A percentile compares a stretch with the other conserved stretches of the same genome.
Evolutionary conservation across 2,113 vertebrate species (phyloP).

Genomic region (Megalops atlanticus): DNA sequence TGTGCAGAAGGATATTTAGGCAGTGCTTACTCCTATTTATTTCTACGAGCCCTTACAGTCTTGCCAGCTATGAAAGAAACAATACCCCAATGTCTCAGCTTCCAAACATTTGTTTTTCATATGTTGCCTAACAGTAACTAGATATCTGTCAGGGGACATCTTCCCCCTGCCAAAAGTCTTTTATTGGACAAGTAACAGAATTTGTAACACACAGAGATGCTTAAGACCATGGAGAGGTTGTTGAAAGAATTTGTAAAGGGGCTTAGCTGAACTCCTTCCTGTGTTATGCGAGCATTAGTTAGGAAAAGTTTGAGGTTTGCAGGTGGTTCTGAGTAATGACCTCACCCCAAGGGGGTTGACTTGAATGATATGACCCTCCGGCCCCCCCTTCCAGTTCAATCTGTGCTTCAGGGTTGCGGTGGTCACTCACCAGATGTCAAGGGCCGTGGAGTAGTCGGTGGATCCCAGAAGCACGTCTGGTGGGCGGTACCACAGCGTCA

Average conservation of each 20-base stretch:
- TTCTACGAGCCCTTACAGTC: constrained; percentile 3
- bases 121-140: constrained; percentile 1
- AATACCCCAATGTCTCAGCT: constrained; percentile 1
- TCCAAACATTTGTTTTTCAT: constrained; percentile 31
- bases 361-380: background rate
- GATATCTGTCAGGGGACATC: constrained; percentile 16
- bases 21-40: constrained; percentile 10
- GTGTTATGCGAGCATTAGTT: background rate
- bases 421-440: constrained; percentile 83
- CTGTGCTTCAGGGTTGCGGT: background rate
- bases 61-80: constrained; percentile 9
- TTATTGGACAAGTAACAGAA: constrained; percentile 14
- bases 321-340: background rate
- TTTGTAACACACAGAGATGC: constrained; percentile 1
- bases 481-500: constrained; percentile 85
- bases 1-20: background rate
- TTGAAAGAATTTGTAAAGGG: background rate
- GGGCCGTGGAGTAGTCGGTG: constrained; percentile 84
- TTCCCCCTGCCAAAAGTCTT: constrained; percentile 17
- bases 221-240: background rate
- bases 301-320: background rate
- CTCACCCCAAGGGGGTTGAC: background rate
- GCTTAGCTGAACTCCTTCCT: background rate
- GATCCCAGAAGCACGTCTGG: constrained; percentile 86
- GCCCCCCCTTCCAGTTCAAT: background rate